Evolutionary conservation across 2,888 invertebrate genomes (phyloP).

Genomic region (Eucera pruinosa): DNA sequence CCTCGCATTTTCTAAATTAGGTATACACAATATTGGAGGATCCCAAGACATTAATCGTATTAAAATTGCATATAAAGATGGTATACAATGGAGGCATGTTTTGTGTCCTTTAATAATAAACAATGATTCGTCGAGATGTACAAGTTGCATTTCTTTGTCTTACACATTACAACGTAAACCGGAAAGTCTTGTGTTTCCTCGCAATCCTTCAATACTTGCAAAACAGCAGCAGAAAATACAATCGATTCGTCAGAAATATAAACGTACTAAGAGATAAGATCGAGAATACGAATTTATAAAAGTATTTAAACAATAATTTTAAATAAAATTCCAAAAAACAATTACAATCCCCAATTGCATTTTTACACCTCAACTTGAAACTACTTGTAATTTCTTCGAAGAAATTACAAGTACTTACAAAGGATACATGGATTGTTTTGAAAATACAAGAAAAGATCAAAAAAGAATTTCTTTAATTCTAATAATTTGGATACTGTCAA

Average conservation of each 20-base stretch:
- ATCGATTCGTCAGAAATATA: constrained; percentile 59
- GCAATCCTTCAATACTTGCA: constrained; percentile 22
- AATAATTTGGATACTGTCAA: not conserved
- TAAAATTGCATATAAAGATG: constrained; percentile 74
- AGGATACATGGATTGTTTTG: not conserved
- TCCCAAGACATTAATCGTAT: constrained; percentile 46
- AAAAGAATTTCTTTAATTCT: constrained; percentile 25
- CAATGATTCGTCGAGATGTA: constrained; percentile 73
- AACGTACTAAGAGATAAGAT: constrained; percentile 38
- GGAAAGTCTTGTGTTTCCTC: constrained; percentile 17
- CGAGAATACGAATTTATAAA: constrained; percentile 49
- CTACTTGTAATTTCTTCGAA: too few relatives aligned
- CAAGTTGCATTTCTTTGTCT: constrained; percentile 74
- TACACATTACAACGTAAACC: constrained; percentile 39
- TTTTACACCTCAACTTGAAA: not conserved
- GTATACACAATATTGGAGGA: constrained; percentile 39
- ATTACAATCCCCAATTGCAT: not conserved
- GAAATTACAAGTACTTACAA: too few relatives aligned
- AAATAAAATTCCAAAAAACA: constrained; percentile 34
- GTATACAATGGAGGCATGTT: constrained; percentile 78
- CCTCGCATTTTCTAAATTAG: constrained; percentile 33
- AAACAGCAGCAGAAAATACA: constrained; percentile 33
- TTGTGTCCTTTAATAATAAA: constrained; percentile 78
- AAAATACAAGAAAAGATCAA: not conserved
- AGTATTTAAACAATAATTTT: constrained; percentile 30